Evolutionary conservation across 2,797 vertebrate genomes (phyloP).

Genomic region (Galaxias olidus): DNA sequence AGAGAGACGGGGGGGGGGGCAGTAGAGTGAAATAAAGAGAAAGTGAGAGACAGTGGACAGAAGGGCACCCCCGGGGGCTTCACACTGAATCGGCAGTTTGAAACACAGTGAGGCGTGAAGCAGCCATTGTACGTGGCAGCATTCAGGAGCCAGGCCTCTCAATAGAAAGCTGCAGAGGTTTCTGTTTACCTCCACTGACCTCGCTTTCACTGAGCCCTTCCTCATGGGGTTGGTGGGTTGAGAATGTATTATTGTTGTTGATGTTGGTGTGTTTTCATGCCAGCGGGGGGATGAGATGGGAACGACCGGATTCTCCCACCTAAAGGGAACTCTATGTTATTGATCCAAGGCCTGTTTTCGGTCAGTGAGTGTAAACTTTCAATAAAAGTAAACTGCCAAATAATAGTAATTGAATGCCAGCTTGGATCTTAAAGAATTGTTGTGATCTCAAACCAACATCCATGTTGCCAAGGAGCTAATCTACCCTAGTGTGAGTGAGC

Average conservation of each 20-base stretch:
- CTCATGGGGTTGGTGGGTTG: constrained; percentile 37
- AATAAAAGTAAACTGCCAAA: too few species aligned
- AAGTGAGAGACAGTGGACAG: constrained; percentile 50
- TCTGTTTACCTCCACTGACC: constrained; percentile 54
- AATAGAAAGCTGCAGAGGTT: constrained; percentile 59
- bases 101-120: constrained; percentile 65
- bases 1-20: constrained; percentile 8
- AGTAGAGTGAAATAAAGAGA: constrained; percentile 35
- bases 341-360: too few species aligned
- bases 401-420: too few species aligned
- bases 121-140: constrained; percentile 59
- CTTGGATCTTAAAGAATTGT: too few species aligned
- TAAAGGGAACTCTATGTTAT: too few species aligned
- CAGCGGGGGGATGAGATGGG: constrained; percentile 18
- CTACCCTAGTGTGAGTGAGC: not conserved
- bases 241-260: constrained; percentile 40
- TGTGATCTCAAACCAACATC: constrained; percentile 4
- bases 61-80: constrained; percentile 30
- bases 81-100: constrained; percentile 55
- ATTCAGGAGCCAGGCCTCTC: constrained; percentile 50
- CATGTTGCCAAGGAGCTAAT: not conserved
- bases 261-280: constrained; percentile 33
- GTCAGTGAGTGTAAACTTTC: too few species aligned
- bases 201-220: constrained; percentile 37
- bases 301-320: constrained; percentile 11